Percentiles rank a stretch among this genome's conserved stretches.
Conservation (phyloP, 2,888 invertebrate genomes). For the Nomada goodeniana region DNA sequence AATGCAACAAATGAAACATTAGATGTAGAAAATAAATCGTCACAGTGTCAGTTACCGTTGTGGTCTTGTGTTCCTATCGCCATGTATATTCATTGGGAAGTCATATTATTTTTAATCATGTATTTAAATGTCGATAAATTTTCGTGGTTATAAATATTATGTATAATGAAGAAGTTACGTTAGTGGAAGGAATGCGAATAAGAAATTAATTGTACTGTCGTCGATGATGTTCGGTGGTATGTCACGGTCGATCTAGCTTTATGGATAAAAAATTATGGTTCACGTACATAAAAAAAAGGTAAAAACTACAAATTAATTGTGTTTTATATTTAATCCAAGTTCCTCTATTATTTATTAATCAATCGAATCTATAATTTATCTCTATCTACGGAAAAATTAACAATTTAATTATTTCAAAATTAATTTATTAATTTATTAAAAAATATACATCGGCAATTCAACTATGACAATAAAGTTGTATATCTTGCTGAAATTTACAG, state of each 20-base stretch:
- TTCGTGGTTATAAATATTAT: slow-evolving; percentile 49
- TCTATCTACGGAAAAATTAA: too few species aligned
- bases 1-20: slow-evolving; percentile 36
- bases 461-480: too few species aligned
- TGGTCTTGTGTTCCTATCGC: slow-evolving; percentile 58
- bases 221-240: slow-evolving; percentile 48
- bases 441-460: background rate
- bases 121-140: slow-evolving; percentile 28
- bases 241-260: slow-evolving; percentile 57
- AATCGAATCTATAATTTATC: too few species aligned
- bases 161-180: slow-evolving; percentile 66
- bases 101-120: slow-evolving; percentile 33
- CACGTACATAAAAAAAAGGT: slow-evolving; percentile 65
- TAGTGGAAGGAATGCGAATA: slow-evolving; percentile 66
- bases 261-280: slow-evolving; percentile 58
- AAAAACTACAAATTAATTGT: slow-evolving; percentile 62
- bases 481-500: too few species aligned
- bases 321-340: slow-evolving; percentile 66
- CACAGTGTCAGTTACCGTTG: slow-evolving; percentile 60
- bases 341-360: slow-evolving; percentile 56
- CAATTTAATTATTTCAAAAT: background rate
- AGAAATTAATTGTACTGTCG: slow-evolving; percentile 55
- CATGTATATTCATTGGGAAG: slow-evolving; percentile 35
- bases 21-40: slow-evolving; percentile 48
- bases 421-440: slow-evolving; percentile 1